Conservation (phyloP, 2,888 invertebrate species). For the Ferdinandea cuprea region DNA sequence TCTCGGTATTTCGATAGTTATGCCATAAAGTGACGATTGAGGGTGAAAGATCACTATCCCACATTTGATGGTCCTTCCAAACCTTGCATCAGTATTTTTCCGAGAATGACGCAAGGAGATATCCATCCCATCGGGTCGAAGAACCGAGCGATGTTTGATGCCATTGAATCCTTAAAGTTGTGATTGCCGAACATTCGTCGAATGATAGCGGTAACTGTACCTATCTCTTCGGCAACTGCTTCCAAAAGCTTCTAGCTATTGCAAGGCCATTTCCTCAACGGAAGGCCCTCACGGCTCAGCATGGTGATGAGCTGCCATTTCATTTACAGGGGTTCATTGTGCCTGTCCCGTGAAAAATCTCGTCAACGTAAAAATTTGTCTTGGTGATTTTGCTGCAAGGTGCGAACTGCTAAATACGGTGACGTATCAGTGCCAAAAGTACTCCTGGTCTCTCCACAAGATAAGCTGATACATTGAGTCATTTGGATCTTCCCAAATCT, state of each 20-base stretch:
- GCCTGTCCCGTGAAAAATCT: background rate
- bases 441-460: conserved; percentile 23
- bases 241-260: conserved; percentile 3
- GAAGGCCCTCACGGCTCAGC: conserved; percentile 4
- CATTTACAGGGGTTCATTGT: background rate
- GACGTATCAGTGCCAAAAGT: conserved; percentile 18
- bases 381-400: background rate
- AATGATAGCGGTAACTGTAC: background rate
- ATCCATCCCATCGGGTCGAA: too few relatives aligned
- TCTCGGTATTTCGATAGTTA: background rate
- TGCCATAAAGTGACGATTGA: background rate
- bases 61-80: too few relatives aligned
- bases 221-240: background rate
- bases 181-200: background rate
- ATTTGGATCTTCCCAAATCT: conserved; percentile 15
- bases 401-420: too few relatives aligned
- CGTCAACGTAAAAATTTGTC: background rate
- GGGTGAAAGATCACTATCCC: too few relatives aligned
- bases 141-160: background rate
- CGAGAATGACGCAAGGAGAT: too few relatives aligned
- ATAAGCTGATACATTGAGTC: conserved; percentile 49
- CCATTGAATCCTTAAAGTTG: background rate
- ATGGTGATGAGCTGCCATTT: background rate
- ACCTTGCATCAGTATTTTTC: background rate
- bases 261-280: conserved; percentile 22